Conservation (phyloP, 1,140 invertebrate genomes). For the Heliothis subflexa region DNA sequence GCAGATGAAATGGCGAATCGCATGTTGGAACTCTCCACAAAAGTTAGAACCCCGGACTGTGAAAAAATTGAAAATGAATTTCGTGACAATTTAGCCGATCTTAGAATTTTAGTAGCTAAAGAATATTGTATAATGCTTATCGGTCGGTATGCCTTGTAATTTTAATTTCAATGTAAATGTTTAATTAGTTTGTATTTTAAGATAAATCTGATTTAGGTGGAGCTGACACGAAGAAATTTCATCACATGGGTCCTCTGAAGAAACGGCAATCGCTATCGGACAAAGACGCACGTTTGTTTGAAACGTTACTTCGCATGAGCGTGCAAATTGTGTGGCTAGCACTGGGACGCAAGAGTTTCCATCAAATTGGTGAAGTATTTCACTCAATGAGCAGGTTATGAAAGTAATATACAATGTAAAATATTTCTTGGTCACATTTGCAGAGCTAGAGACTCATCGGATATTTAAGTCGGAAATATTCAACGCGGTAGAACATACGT, state of each 20-base stretch:
- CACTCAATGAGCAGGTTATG: background rate
- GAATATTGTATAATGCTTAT: slow-evolving; percentile 88
- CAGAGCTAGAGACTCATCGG: slow-evolving; percentile 86
- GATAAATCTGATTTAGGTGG: slow-evolving; percentile 61
- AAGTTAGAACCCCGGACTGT: slow-evolving; percentile 87
- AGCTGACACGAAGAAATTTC: slow-evolving; percentile 83
- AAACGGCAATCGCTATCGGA: slow-evolving; percentile 86
- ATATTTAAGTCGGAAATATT: slow-evolving; percentile 88
- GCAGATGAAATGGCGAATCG: slow-evolving; percentile 86
- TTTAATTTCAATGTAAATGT: background rate
- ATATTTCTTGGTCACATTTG: slow-evolving; percentile 22
- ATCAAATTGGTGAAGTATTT: slow-evolving; percentile 82
- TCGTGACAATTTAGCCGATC: slow-evolving; percentile 86
- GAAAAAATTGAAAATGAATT: slow-evolving; percentile 84
- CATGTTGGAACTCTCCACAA: slow-evolving; percentile 85
- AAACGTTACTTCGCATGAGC: slow-evolving; percentile 87
- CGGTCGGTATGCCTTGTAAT: slow-evolving; percentile 63
- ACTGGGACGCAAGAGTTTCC: slow-evolving; percentile 86
- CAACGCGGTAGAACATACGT: slow-evolving; percentile 83
- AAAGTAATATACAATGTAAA: background rate
- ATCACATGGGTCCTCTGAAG: slow-evolving; percentile 87
- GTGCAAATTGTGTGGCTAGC: slow-evolving; percentile 89
- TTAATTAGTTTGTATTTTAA: background rate
- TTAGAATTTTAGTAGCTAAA: slow-evolving; percentile 87
- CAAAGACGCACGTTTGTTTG: slow-evolving; percentile 87